Conservation (phyloP, 2,113 vertebrate species). For the Pycnonotus jocosus region DNA sequence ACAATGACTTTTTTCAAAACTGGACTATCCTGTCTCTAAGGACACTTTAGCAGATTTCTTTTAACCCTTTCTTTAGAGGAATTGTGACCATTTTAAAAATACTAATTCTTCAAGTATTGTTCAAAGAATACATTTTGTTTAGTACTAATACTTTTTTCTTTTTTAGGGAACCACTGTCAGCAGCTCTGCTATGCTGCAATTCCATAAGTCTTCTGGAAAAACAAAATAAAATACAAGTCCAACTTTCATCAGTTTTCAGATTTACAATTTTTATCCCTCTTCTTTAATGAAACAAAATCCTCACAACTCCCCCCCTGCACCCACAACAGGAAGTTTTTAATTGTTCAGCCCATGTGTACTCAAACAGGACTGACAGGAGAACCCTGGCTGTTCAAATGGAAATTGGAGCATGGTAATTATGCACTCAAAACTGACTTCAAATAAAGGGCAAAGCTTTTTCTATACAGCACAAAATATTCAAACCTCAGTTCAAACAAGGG, state of each 20-base stretch:
- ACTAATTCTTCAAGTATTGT: neutral
- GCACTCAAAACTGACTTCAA: neutral
- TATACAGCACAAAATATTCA: neutral
- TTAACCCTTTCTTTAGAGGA: slow-evolving; percentile 59
- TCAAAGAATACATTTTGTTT: neutral
- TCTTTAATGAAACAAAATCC: neutral
- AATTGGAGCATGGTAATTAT: neutral
- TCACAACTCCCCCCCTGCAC: rapidly evolving
- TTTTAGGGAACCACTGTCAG: neutral
- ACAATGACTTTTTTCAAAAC: slow-evolving; percentile 76
- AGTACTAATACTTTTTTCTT: neutral
- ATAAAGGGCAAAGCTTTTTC: neutral
- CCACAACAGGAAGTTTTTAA: neutral
- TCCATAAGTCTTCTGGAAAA: neutral
- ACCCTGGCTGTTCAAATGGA: neutral
- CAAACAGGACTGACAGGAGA: neutral
- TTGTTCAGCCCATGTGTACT: neutral
- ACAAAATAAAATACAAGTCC: neutral
- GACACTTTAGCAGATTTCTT: slow-evolving; percentile 50
- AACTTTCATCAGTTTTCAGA: neutral
- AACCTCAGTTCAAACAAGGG: neutral
- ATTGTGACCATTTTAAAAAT: neutral
- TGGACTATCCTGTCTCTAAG: slow-evolving; percentile 60
- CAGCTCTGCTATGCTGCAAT: neutral
- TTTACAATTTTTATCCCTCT: neutral